A percentile compares a stretch with the other conserved stretches of the same genome.
These are phyloP conservation scores for Mycalesis mineus DNA, from an alignment of 2,888 invertebrate genomes.

Conservation along the genomic window DNA sequence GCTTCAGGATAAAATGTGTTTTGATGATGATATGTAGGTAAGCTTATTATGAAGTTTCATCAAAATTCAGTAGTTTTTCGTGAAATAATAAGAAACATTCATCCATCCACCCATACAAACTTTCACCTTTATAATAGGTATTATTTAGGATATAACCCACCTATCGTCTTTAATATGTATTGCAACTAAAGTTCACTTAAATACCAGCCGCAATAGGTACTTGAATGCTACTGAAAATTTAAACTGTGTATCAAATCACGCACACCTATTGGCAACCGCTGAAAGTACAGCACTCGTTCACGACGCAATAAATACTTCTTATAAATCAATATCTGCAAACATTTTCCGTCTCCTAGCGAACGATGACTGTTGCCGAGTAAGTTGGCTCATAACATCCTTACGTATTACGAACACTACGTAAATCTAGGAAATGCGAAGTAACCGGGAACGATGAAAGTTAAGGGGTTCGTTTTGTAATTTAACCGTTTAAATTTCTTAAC, in stretches of 20 bases:
- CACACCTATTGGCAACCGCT: neutral
- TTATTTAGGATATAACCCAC: too few relatives aligned
- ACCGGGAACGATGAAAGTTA: neutral
- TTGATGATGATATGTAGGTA: too few relatives aligned
- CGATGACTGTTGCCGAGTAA: constrained; percentile 31
- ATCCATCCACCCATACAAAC: too few relatives aligned
- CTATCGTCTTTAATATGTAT: too few relatives aligned
- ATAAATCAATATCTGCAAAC: constrained; percentile 32
- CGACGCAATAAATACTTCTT: constrained; percentile 15
- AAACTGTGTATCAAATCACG: neutral
- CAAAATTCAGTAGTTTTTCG: too few relatives aligned
- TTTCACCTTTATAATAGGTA: too few relatives aligned
- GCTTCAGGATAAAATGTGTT: too few relatives aligned
- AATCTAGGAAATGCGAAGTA: too few relatives aligned
- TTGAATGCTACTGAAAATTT: neutral
- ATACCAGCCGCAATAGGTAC: too few relatives aligned
- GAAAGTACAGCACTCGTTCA: constrained; percentile 27
- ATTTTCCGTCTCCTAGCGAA: constrained; percentile 48
- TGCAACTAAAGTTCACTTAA: too few relatives aligned
- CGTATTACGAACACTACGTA: neutral
- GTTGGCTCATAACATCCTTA: constrained; percentile 3
- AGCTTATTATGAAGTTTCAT: too few relatives aligned
- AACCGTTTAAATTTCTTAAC: neutral
- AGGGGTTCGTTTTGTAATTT: neutral
- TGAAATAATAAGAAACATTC: too few relatives aligned